Percentiles rank a stretch among this genome's conserved stretches.
These are phyloP conservation scores for Orbicella faveolata DNA, from an alignment of 64 coral and sea anemone genomes.

Conservation along the genomic window DNA sequence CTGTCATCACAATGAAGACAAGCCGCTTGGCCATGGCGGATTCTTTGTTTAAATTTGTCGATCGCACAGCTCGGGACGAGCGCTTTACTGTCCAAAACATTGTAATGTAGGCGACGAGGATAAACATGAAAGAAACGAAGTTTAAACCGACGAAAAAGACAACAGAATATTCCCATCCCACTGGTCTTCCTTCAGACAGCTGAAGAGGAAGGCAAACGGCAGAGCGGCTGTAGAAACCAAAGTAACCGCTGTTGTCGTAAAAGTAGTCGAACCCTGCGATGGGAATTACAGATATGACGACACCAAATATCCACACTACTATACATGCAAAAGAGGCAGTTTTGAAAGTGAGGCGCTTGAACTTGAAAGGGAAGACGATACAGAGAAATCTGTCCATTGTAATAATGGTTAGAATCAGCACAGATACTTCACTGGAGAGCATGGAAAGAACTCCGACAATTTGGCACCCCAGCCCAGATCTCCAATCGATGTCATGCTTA, in stretches of 20 bases:
- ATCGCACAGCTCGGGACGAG: neutral
- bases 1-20: constrained; percentile 42
- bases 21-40: constrained; percentile 37
- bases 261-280: constrained; percentile 2
- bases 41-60: constrained; percentile 16
- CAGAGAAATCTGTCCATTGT: constrained; percentile 23
- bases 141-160: constrained; percentile 21
- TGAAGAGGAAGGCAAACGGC: constrained; percentile 45
- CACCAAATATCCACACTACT: constrained; percentile 32
- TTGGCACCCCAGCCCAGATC: constrained; percentile 24
- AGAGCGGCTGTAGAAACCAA: constrained; percentile 41
- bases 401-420: constrained; percentile 14
- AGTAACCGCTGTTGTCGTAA: neutral
- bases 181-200: neutral
- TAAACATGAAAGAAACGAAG: constrained; percentile 31
- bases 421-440: constrained; percentile 48
- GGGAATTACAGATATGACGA: constrained; percentile 8
- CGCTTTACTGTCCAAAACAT: constrained; percentile 30
- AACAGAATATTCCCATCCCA: constrained; percentile 44
- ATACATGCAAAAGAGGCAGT: neutral
- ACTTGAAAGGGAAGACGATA: constrained; percentile 39
- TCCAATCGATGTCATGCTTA: constrained; percentile 43
- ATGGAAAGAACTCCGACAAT: constrained; percentile 34
- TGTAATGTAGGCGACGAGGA: constrained; percentile 19
- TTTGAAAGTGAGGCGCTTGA: constrained; percentile 7